Evolutionary conservation across 2,888 invertebrate species (phyloP), one percentile per base, ranked within the genome.

Genomic region (Stramonita haemastoma): DNA sequence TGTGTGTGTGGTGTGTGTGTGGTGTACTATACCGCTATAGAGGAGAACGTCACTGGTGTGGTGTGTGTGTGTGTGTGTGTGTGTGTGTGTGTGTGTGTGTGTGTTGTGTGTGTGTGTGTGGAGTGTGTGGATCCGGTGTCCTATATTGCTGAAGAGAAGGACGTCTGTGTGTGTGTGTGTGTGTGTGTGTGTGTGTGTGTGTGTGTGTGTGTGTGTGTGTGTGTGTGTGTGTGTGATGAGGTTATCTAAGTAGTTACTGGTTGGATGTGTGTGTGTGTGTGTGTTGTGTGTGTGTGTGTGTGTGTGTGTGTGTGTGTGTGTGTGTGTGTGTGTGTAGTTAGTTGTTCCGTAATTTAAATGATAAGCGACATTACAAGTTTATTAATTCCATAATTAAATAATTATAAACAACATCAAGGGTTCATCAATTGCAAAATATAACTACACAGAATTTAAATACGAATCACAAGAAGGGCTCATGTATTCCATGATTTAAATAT

Each of bases 201-300:
- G 36, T 13, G 81, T 36, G 36, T 8, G 36, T 81, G 36, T 34
- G 36, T 81, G 36, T 81, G 81, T 34, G 8, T 34, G 81, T 81
- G 36, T 81, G 81, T 81, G 36, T 81, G 81, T 79, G 29, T 79
- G 79, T 79, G 79, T 79, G 19, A 5, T 73, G n/a, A n/a, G n/a
- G n/a, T n/a, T n/a, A n/a, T n/a, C n/a, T n/a, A n/a, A n/a, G n/a
- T n/a, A n/a, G n/a, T n/a, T n/a, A n/a, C n/a, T n/a, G n/a, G n/a
- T n/a, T n/a, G n/a, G n/a, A n/a, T 46, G 46, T 46, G 46, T 46
- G 4, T 2, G n/a, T 77, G 73, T 1, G 1, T 77, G 73, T 66
- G 13, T 66, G 66, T 0, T 77, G 77, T 32, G 77, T 77, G 1
- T 13, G 77, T 77, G n/a, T 15, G 77, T 77, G n/a, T n/a, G 77